phyloP scores from a whole-genome alignment of 35 echinoderm and acorn worm genomes.

The Antedon bifida region DNA sequence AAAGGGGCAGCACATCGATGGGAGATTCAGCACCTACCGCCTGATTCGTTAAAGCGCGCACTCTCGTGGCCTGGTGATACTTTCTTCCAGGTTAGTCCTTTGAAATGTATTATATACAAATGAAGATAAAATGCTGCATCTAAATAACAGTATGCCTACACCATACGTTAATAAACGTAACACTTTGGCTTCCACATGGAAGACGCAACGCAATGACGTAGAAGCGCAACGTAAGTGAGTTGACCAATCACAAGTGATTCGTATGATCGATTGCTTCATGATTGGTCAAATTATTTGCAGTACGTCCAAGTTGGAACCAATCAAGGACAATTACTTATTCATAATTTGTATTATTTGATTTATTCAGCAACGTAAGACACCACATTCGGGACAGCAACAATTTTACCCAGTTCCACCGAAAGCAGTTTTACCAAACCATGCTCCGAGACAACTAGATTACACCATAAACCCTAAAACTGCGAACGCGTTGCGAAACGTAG shows the following conservation, averaged over 20 bases:
- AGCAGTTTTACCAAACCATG: constrained; percentile 82
- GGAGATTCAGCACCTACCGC: constrained; percentile 65
- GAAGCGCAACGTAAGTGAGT: too few relatives aligned
- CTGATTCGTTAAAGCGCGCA: constrained; percentile 61
- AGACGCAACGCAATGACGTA: too few relatives aligned
- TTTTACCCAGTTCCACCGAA: constrained; percentile 95
- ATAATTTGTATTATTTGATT: neutral
- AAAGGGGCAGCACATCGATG: constrained; percentile 52
- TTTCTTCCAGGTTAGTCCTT: constrained; percentile 77
- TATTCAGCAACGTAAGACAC: constrained; percentile 67
- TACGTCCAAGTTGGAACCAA: too few relatives aligned
- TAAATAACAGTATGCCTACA: too few relatives aligned
- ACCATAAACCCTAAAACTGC: constrained; percentile 49
- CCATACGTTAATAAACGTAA: too few relatives aligned
- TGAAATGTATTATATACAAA: too few relatives aligned
- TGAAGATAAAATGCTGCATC: too few relatives aligned
- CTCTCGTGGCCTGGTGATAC: constrained; percentile 80
- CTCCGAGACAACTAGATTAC: constrained; percentile 57
- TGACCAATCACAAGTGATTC: too few relatives aligned
- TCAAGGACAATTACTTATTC: too few relatives aligned
- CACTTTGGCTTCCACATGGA: too few relatives aligned
- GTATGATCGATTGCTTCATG: too few relatives aligned
- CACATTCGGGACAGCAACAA: constrained; percentile 60
- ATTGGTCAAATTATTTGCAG: too few relatives aligned
- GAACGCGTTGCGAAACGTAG: constrained; percentile 79